A percentile compares a stretch with the other conserved stretches of the same genome.
Evolutionary conservation across 2,888 invertebrate species (phyloP).

Genomic region (Pristionchus mayeri): DNA sequence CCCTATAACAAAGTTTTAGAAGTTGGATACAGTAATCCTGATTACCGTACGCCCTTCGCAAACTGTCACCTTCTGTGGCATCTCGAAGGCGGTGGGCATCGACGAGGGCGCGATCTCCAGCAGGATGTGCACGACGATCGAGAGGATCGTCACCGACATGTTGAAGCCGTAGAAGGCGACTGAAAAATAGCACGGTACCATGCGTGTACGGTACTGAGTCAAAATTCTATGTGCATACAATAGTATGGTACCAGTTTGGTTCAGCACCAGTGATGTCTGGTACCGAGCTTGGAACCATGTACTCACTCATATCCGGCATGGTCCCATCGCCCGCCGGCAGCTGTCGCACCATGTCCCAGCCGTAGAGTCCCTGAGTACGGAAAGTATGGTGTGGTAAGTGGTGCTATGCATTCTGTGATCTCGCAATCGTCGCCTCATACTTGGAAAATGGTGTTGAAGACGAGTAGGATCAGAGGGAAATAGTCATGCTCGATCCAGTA

Average conservation of each 20-base stretch:
- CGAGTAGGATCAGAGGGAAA: slow-evolving; percentile 57
- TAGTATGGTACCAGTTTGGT: too few relatives aligned
- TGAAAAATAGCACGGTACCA: slow-evolving; percentile 41
- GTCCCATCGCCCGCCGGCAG: slow-evolving; percentile 73
- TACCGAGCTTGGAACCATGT: not conserved
- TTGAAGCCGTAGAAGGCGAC: slow-evolving; percentile 58
- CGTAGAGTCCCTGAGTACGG: slow-evolving; percentile 66
- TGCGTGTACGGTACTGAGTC: not conserved
- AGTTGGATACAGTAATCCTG: too few relatives aligned
- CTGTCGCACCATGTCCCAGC: slow-evolving; percentile 67
- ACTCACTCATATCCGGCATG: slow-evolving; percentile 67
- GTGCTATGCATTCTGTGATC: too few relatives aligned
- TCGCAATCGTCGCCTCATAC: not conserved
- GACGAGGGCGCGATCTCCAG: slow-evolving; percentile 47
- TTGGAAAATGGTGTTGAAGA: slow-evolving; percentile 60
- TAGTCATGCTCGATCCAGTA: slow-evolving; percentile 70
- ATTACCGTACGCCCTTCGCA: too few relatives aligned
- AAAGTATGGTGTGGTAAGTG: too few relatives aligned
- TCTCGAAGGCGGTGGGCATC: slow-evolving; percentile 57
- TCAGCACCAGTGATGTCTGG: not conserved
- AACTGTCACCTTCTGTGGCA: slow-evolving; percentile 56
- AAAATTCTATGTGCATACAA: too few relatives aligned
- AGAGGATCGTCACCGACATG: slow-evolving; percentile 53
- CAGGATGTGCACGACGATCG: slow-evolving; percentile 56
- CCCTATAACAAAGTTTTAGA: too few relatives aligned